Conservation (phyloP, 2,797 vertebrate genomes). For the Chiroxiphia lanceolata region DNA sequence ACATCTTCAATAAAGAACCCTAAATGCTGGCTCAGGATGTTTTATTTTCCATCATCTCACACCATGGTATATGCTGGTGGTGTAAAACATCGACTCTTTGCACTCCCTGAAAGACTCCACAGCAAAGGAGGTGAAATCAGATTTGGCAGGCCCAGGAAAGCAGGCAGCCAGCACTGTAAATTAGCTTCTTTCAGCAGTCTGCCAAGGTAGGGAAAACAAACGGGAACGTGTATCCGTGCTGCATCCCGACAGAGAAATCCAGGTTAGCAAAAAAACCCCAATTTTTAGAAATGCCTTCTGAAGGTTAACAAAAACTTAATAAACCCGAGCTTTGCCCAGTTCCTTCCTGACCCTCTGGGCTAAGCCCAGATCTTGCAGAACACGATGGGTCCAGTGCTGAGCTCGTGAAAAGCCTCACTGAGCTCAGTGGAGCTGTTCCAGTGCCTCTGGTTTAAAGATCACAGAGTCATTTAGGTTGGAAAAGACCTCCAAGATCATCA, state of each 20-base stretch:
- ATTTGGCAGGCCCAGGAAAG: slow-evolving; percentile 1
- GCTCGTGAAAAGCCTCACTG: accelerated
- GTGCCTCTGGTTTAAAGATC: not conserved
- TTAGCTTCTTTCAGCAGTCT: not conserved
- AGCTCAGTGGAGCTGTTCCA: not conserved
- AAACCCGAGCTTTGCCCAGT: not conserved
- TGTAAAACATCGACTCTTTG: slow-evolving; percentile 27
- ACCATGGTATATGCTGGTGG: not conserved
- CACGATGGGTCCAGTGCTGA: accelerated
- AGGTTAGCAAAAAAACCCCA: accelerated
- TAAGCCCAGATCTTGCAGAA: not conserved
- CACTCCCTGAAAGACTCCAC: slow-evolving; percentile 44
- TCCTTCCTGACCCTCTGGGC: not conserved
- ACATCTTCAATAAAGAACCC: slow-evolving; percentile 36
- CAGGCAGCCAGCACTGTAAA: slow-evolving; percentile 35
- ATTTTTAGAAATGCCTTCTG: not conserved
- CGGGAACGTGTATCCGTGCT: not conserved
- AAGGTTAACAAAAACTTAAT: not conserved
- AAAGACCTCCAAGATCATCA: not conserved
- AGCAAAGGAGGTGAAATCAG: slow-evolving; percentile 52
- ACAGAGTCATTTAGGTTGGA: not conserved
- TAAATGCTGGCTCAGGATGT: not conserved
- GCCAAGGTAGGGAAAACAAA: not conserved
- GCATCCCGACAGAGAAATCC: not conserved
- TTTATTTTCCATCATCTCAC: slow-evolving; percentile 53